These are phyloP conservation scores for Rhadina sibilatrix DNA, from an alignment of 2,113 vertebrate genomes.

Conservation along the genomic window DNA sequence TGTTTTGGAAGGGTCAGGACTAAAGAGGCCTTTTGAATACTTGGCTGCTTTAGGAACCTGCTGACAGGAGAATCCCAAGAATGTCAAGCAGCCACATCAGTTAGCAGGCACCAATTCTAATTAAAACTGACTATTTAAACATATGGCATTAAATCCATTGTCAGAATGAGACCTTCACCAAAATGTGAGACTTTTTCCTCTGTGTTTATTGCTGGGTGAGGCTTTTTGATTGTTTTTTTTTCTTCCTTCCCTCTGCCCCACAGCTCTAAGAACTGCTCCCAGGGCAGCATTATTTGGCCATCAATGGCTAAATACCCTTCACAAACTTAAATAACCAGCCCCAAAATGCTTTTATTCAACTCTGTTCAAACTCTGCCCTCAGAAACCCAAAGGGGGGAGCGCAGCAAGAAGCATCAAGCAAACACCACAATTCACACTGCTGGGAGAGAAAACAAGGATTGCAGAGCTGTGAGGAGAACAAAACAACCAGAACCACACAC, in stretches of 20 bases:
- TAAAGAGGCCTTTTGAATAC: neutral
- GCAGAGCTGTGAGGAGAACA: neutral
- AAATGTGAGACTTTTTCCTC: neutral
- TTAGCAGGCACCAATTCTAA: neutral
- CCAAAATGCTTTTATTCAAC: neutral
- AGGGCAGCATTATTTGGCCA: neutral
- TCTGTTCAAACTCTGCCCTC: neutral
- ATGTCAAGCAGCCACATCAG: constrained; percentile 7
- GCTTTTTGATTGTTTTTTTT: neutral
- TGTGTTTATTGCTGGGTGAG: neutral
- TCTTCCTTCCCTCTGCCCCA: too few species aligned
- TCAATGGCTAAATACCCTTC: neutral
- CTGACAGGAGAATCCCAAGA: constrained; percentile 47
- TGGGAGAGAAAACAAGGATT: neutral
- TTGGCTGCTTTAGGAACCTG: constrained; percentile 8
- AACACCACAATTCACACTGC: neutral
- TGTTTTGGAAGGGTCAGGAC: neutral
- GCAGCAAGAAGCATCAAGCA: neutral
- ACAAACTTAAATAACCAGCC: neutral
- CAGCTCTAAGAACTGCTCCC: neutral
- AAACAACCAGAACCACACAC: neutral
- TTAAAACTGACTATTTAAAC: neutral
- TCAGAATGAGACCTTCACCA: neutral
- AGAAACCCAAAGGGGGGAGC: neutral
- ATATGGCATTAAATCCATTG: neutral